A percentile compares a stretch with the other conserved stretches of the same genome.
These are phyloP conservation scores for Poecilia latipinna DNA, from an alignment of 2,113 vertebrate species.

Conservation along the genomic window DNA sequence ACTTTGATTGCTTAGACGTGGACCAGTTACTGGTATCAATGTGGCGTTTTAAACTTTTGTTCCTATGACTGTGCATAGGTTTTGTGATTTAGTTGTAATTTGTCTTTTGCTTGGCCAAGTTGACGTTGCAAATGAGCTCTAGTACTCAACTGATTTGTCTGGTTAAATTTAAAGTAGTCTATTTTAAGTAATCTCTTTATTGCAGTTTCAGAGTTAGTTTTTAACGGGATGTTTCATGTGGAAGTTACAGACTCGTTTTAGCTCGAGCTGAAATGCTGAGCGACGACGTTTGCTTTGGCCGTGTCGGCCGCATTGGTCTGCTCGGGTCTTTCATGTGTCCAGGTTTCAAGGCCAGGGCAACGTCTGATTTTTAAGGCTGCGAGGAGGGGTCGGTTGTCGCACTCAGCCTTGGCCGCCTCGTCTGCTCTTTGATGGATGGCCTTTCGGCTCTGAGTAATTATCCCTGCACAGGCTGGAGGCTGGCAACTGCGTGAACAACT, in stretches of 20 bases:
- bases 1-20: too few species aligned
- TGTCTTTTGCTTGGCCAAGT: too few species aligned
- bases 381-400: constrained; percentile 54
- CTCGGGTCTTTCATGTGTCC: constrained; percentile 61
- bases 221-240: constrained; percentile 14
- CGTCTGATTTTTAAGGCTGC: constrained; percentile 42
- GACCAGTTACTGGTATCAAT: too few species aligned
- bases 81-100: too few species aligned
- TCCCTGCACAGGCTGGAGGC: constrained; percentile 29
- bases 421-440: constrained; percentile 76
- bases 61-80: too few species aligned
- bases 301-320: constrained; percentile 38
- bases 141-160: too few species aligned
- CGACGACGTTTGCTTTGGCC: constrained; percentile 26
- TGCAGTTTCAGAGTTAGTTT: background rate
- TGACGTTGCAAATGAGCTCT: too few species aligned
- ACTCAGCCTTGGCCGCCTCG: constrained; percentile 51
- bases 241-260: constrained; percentile 25
- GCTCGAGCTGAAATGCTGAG: constrained; percentile 39
- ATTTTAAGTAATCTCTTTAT: background rate
- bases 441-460: constrained; percentile 74
- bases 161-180: too few species aligned
- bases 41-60: too few species aligned
- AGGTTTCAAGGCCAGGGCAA: constrained; percentile 68
- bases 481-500: constrained; percentile 32